phyloP scores from a whole-genome alignment of 1,140 invertebrate species.

The Chlorops oryzae region DNA sequence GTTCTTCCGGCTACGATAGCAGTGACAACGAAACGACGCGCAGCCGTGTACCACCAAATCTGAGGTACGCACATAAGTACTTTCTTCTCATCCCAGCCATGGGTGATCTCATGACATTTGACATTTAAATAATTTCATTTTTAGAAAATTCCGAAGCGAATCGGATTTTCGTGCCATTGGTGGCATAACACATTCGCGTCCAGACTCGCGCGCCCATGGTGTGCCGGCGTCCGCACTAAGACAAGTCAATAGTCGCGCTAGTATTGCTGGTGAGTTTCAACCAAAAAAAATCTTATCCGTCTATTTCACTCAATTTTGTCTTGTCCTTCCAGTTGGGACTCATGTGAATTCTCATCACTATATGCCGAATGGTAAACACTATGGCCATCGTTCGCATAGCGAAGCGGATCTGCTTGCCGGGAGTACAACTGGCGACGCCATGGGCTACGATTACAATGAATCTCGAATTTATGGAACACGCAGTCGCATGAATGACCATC shows the following conservation, averaged over 20 bases:
- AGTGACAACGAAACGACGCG: conserved; percentile 62
- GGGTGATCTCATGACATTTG: not conserved
- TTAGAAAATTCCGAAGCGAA: conserved; percentile 67
- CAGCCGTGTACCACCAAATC: conserved; percentile 54
- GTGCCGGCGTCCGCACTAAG: conserved; percentile 35
- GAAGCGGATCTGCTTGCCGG: conserved; percentile 44
- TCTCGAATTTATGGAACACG: conserved; percentile 37
- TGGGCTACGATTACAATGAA: conserved; percentile 21
- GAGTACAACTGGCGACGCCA: conserved; percentile 16
- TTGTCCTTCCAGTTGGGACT: conserved; percentile 7
- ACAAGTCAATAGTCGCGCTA: conserved; percentile 44
- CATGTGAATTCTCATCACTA: conserved; percentile 20
- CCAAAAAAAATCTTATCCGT: not conserved
- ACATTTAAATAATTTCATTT: conserved; percentile 20
- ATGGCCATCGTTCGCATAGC: conserved; percentile 45
- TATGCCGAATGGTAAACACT: conserved; percentile 43
- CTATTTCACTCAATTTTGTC: not conserved
- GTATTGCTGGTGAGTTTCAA: conserved; percentile 29
- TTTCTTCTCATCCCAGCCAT: not conserved
- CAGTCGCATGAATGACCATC: conserved; percentile 26
- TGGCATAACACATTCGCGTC: conserved; percentile 45
- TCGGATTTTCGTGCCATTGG: conserved; percentile 66
- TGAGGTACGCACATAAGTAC: conserved; percentile 14
- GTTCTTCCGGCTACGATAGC: conserved; percentile 84
- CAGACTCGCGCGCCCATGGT: conserved; percentile 36